Base-by-base conservation (phyloP, 2,888 invertebrate genomes). In the Drosophila hamatofila region DNA sequence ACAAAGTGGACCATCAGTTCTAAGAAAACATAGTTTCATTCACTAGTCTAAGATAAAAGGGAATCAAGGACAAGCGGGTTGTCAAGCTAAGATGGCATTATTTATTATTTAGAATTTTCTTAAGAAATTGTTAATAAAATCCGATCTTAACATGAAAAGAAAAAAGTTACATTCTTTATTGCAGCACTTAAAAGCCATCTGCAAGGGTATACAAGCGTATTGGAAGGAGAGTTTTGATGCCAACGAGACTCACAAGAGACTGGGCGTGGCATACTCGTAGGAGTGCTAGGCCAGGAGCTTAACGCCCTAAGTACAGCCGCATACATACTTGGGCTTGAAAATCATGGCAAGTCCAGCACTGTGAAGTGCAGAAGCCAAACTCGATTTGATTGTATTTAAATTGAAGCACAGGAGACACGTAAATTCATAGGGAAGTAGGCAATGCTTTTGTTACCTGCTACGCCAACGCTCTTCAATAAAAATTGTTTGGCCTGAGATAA, bases 361-460 rank as follows among this genome's bases (percentile, higher is more conserved):
- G 46, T 27, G n/a, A 16, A 3, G 16, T 21, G 11, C 83, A 80
- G 89, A 72, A 73, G 89, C 76, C 21, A 76, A 89, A 87, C 71
- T 89, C 57, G 71, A 89, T 84, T 84, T 80, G 27, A 57, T 41
- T 62, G 39, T 44, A 33, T 57, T 58, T 18, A 75, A 75, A 58
- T 80, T 71, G 62, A 55, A 23, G 60, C 42, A 54, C 35, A 79
- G 77, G 48, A 69, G 56, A 49, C 25, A 70, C 60, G 65, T 46
- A 78, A 78, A 63, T 49, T 55, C 42, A 16, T 9, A 42, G 48
- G 61, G 51, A 37, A 35, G 55, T 60, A 41, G 51, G 41, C 56
- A 57, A 67, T 51, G 49, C 41, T 44, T 55, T 65, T 52, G 44
- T 25, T 16, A n/a, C 7, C 12, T 11, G 21, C 25, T 1, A 30